phyloP scores from a whole-genome alignment of 2,797 vertebrate genomes.

The Smutsia temminckii region DNA sequence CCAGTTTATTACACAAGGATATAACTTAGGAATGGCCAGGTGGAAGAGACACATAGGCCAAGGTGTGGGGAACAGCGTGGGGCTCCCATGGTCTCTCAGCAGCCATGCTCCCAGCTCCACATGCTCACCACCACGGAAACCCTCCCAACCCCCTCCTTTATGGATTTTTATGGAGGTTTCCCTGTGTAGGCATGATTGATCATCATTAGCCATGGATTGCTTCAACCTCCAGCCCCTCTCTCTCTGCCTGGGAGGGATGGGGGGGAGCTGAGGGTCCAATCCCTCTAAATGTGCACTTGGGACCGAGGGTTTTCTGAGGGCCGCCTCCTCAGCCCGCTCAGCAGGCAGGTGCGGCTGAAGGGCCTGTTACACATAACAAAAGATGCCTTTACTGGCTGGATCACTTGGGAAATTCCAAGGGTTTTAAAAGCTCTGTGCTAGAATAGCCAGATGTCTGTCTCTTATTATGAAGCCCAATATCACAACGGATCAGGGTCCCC shows the following conservation, averaged over 20 bases:
- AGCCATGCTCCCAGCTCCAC: no score
- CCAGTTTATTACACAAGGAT: background rate
- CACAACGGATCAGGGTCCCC: background rate
- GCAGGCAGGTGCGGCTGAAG: background rate
- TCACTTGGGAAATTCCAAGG: background rate
- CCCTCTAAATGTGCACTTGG: background rate
- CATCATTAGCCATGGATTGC: background rate
- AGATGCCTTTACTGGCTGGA: background rate
- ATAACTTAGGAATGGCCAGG: background rate
- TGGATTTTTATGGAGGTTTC: background rate
- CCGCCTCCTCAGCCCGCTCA: background rate
- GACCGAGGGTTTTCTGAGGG: background rate
- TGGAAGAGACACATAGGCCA: background rate
- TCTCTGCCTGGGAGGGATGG: background rate
- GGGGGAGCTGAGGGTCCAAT: background rate
- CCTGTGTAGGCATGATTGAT: background rate
- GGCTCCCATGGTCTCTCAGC: background rate
- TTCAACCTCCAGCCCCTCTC: background rate
- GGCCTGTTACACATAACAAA: background rate
- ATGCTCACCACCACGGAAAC: background rate
- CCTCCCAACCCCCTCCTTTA: background rate
- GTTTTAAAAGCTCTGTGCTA: background rate
- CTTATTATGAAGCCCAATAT: background rate
- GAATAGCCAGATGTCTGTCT: background rate
- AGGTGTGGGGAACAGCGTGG: background rate